Percentiles rank a stretch among this genome's conserved stretches.
Evolutionary conservation across 2,113 vertebrate genomes (phyloP).

Genomic region (Acrocephalus kingi): DNA sequence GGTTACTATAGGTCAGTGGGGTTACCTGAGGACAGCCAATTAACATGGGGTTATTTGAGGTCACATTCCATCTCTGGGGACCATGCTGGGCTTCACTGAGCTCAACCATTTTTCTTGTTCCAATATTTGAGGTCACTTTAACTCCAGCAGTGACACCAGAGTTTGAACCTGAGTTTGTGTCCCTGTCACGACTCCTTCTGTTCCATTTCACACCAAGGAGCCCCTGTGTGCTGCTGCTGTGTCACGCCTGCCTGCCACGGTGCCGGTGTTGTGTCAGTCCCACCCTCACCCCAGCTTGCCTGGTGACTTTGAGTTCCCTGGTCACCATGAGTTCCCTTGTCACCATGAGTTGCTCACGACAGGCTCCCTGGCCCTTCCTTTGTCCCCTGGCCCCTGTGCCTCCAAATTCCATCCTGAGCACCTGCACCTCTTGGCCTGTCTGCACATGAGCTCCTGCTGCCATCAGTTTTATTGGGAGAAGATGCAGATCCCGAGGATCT

Average conservation of each 20-base stretch:
- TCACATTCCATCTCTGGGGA: accelerated
- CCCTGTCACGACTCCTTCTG: not conserved
- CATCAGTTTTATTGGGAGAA: not conserved
- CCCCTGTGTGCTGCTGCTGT: not conserved
- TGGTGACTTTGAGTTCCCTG: accelerated
- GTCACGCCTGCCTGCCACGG: accelerated
- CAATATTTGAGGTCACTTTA: not conserved
- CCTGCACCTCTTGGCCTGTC: not conserved
- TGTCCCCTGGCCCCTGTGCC: not conserved
- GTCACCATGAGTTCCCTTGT: accelerated
- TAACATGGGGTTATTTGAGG: too few relatives aligned
- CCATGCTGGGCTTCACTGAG: not conserved
- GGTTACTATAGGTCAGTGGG: too few relatives aligned
- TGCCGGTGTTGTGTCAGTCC: not conserved
- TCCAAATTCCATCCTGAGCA: too few relatives aligned
- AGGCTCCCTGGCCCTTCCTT: not conserved
- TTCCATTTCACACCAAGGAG: not conserved
- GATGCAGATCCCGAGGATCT: not conserved
- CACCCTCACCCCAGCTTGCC: not conserved
- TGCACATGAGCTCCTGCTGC: not conserved
- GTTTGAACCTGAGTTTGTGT: not conserved
- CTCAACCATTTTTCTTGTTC: too few relatives aligned
- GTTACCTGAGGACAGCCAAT: not conserved
- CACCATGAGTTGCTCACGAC: not conserved
- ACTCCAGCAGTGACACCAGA: not conserved